A percentile compares a stretch with the other conserved stretches of the same genome.
phyloP scores from a whole-genome alignment of 1,140 invertebrate genomes.

The Pachyrhynchus sulphureomaculatus region DNA sequence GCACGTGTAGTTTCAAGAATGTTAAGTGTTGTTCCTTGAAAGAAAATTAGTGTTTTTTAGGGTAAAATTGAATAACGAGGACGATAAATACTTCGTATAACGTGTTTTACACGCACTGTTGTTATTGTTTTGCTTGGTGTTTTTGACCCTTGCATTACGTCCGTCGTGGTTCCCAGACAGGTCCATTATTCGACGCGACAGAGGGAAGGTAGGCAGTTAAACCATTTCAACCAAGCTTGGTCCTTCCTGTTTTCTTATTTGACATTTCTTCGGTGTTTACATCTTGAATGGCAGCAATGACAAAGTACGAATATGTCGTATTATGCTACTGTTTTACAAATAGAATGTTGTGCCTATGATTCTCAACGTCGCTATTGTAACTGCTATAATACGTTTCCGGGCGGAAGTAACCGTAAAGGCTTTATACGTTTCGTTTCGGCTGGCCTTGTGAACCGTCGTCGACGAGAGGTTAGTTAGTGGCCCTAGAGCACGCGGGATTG shows the following conservation, averaged over 20 bases:
- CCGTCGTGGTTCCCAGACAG: constrained; percentile 40
- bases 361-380: neutral
- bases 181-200: constrained; percentile 41
- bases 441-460: constrained; percentile 44
- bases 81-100: neutral
- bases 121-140: constrained; percentile 63
- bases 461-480: constrained; percentile 49
- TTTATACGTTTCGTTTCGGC: constrained; percentile 35
- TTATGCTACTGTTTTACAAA: neutral
- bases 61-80: neutral
- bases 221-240: constrained; percentile 10
- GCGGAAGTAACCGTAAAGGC: constrained; percentile 38
- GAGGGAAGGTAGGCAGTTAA: constrained; percentile 27
- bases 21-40: constrained; percentile 1
- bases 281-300: constrained; percentile 19
- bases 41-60: neutral
- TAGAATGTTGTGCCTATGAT: neutral
- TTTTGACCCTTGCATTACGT: constrained; percentile 52
- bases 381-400: constrained; percentile 10
- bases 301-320: constrained; percentile 20
- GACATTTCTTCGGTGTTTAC: constrained; percentile 16
- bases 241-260: constrained; percentile 17
- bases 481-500: constrained; percentile 47
- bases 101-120: constrained; percentile 59
- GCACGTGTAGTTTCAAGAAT: constrained; percentile 24